Evolutionary conservation across 2,888 invertebrate species (phyloP).

Genomic region (Scaptomyza flava): DNA sequence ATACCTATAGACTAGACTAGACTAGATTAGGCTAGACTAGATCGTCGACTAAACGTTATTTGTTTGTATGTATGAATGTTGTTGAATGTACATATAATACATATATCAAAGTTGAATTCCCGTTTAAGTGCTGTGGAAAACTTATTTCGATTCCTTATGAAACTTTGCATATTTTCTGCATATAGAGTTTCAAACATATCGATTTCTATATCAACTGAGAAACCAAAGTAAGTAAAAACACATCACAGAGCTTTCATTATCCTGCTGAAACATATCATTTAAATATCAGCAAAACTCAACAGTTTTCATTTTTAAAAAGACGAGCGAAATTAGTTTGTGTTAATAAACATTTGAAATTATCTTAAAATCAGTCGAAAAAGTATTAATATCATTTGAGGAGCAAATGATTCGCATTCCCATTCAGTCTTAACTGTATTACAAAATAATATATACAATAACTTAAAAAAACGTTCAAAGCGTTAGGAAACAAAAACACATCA

Average conservation of each 20-base stretch:
- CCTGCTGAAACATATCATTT: slow-evolving; percentile 13
- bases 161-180: slow-evolving; percentile 20
- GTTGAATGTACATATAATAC: slow-evolving; percentile 27
- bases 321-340: background rate
- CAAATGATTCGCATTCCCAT: no score
- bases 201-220: slow-evolving; percentile 30
- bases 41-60: slow-evolving; percentile 20
- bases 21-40: slow-evolving; percentile 23
- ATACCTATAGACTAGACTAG: slow-evolving; percentile 12
- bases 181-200: slow-evolving; percentile 48
- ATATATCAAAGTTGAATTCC: slow-evolving; percentile 34
- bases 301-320: background rate
- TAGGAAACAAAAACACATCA: slow-evolving; percentile 9
- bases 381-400: background rate
- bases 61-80: slow-evolving; percentile 21
- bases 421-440: no score
- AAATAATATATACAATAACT: background rate
- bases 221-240: background rate
- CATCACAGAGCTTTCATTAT: slow-evolving; percentile 11
- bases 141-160: slow-evolving; percentile 18
- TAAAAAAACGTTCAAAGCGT: slow-evolving; percentile 8
- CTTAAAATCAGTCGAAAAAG: background rate
- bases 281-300: background rate
- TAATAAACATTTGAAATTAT: no score
- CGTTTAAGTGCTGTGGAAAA: slow-evolving; percentile 61